Base-by-base conservation (phyloP, 2,797 vertebrate genomes). In the Champsocephalus esox region DNA sequence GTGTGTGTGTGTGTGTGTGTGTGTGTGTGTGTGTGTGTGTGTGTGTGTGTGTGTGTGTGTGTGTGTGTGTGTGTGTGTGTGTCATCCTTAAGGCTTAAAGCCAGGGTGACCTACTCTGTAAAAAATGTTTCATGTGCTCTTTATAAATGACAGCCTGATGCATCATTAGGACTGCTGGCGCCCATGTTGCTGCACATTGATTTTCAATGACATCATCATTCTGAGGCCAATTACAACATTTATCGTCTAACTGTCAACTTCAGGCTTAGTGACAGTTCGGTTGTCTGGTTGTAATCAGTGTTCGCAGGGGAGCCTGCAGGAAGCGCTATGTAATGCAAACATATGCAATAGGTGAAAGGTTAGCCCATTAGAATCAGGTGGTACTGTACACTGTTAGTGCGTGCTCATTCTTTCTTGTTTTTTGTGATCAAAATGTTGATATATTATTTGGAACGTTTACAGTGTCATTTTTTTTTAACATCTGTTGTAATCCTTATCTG, bases 91-190 rank as follows among this genome's bases (percentile, higher is more conserved):
- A 55, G 72, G 75, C 66, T 28, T 71, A 65, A 45, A 73, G 75
- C 66, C 72, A 79, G 66, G 79, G 79, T 93, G 91, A 94, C 81
- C 69, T 92, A 58, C 82, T 58, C 65, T 72, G 48, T 79, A 73
- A 89, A 89, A 93, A 87, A 92, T 84, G 88, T 54, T 77, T 57
- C 70, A 73, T 70, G 63, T 70, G 63, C 41, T 70, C 72, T 85
- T 84, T 79, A 57, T 41, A 11, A 74, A 79, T 83, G 79, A 88
- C 85, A 87, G 74, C 82, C 67, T 74, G 79, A 88, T 73, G 81
- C 75, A 79, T 92, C 79, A 82, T 88, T 90, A 80, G 68, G 68
- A 79, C 79, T 80, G 71, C 63, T 83, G 85, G 74, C 74, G n/a
- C 69, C 9, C 19, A 21, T 79, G 67, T 74, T 77, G 58, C 77